Evolutionary conservation across 2,888 invertebrate species (phyloP), one percentile per base, ranked within the genome.

Genomic region (Oeneis ivallda): DNA sequence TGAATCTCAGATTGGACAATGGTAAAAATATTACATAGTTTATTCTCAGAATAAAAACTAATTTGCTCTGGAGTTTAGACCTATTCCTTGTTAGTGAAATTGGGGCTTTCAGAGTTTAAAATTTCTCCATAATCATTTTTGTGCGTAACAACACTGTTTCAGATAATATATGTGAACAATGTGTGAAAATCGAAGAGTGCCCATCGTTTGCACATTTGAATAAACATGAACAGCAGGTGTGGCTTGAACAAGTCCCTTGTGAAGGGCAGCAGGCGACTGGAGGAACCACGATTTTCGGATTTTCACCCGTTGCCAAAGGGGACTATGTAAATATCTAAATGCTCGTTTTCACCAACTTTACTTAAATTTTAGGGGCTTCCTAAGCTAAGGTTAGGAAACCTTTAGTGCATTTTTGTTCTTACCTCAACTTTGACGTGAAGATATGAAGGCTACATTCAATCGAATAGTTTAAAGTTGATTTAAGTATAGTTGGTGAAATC

Each of bases 111-210:
- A 15, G n/a, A 47, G 4, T 15, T 15, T 6, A 47, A 47, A n/a
- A n/a, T 45, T 7, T 45, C 2, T 19, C 9, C 49, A 41, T 49
- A 56, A 41, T 62, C 32, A 53, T 41, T 32, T 34, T 45, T 39
- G 17, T 50, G 43, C 52, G 13, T 59, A 62, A 65, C 41, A n/a
- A 15, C 47, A 45, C 45, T 47, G 4, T 7, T 19, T 49, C 6
- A 47, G 17, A n/a, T 54, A 89, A 79, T 32, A 47, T 74, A 45
- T 90, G 90, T 74, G 74, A 80, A 39, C 76, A 74, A 67, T 90
- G 90, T 68, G 72, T 84, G 0, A 75, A 71, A 3, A 67, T 72
- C 50, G 78, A 82, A 39, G 73, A 82, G 45, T 90, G 90, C 67
- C 62, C 72, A 3, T 67, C 73, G 6, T 85, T 81, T 65, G 73